Evolutionary conservation across 23 tunicate species (phyloP).

Genomic region (Ascidia mentula): DNA sequence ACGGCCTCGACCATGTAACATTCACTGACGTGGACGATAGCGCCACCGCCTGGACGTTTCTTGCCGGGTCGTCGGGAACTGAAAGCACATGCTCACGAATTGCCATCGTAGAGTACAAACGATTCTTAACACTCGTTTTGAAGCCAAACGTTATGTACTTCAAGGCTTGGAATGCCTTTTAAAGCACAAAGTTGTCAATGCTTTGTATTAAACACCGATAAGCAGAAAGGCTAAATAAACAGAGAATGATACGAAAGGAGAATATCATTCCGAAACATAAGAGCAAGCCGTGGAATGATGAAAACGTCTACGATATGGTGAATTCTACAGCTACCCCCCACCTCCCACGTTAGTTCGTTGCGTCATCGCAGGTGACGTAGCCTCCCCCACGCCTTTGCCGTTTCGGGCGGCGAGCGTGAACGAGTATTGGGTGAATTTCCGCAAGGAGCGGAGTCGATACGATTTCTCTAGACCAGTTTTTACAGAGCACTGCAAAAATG

Average conservation of each 20-base stretch:
- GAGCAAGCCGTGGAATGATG: background rate
- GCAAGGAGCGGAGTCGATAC: background rate
- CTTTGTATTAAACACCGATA: background rate
- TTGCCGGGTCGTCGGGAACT: conserved; percentile 54
- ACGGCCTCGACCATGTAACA: conserved; percentile 63
- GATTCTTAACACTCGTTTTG: too few species aligned
- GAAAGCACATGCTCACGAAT: too few species aligned
- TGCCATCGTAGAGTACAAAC: too few species aligned
- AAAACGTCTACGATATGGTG: background rate
- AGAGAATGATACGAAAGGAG: background rate
- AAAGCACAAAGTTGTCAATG: background rate
- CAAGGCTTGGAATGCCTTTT: too few species aligned
- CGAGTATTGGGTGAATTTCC: conserved; percentile 1
- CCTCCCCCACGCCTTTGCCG: conserved; percentile 37
- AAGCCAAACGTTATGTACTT: too few species aligned
- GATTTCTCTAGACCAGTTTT: background rate
- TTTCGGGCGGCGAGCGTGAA: conserved; percentile 19
- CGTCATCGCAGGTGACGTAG: conserved; percentile 2
- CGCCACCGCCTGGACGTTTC: conserved; percentile 31
- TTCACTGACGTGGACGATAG: conserved; percentile 56
- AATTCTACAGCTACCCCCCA: background rate
- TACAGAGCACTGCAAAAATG: background rate
- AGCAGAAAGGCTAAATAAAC: too few species aligned
- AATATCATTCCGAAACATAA: background rate
- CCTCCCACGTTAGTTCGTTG: conserved; percentile 43